Percentiles rank a stretch among this genome's conserved stretches.
Conservation (phyloP, 2,113 vertebrate species). For the Bombycilla garrulus region DNA sequence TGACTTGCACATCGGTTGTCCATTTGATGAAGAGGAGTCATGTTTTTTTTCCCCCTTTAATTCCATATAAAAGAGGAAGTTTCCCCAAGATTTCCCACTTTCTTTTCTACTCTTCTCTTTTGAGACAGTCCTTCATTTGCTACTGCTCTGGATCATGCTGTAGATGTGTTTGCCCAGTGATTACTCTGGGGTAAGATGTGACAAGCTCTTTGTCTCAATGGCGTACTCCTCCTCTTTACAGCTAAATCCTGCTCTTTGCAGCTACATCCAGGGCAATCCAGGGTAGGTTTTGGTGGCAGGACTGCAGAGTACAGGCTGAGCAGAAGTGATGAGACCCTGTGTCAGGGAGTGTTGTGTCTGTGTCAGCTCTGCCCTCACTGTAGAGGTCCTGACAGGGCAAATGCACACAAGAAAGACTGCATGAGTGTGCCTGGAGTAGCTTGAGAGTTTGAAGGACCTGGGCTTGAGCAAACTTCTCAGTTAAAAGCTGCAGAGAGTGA, state of each 20-base stretch:
- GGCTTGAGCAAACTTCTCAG: background rate
- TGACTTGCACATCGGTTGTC: background rate
- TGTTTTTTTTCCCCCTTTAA: background rate
- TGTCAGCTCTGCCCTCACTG: background rate
- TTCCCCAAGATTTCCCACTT: background rate
- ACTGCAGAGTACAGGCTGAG: background rate
- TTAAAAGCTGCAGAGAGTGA: background rate
- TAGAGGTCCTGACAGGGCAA: background rate
- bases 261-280: background rate
- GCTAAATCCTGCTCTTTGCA: background rate
- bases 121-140: background rate
- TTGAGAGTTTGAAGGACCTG: background rate
- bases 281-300: background rate
- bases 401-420: fast-evolving
- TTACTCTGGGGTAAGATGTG: background rate
- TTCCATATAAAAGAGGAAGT: background rate
- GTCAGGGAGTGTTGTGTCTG: background rate
- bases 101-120: background rate
- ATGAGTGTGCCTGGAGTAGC: background rate
- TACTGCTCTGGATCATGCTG: fast-evolving
- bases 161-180: background rate
- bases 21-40: background rate
- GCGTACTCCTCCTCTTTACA: fast-evolving
- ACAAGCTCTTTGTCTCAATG: background rate
- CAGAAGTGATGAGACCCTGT: fast-evolving